Percentiles rank a stretch among this genome's conserved stretches.
These are phyloP conservation scores for Chymomyza fuscimana DNA, from an alignment of 2,888 invertebrate species.

Conservation along the genomic window DNA sequence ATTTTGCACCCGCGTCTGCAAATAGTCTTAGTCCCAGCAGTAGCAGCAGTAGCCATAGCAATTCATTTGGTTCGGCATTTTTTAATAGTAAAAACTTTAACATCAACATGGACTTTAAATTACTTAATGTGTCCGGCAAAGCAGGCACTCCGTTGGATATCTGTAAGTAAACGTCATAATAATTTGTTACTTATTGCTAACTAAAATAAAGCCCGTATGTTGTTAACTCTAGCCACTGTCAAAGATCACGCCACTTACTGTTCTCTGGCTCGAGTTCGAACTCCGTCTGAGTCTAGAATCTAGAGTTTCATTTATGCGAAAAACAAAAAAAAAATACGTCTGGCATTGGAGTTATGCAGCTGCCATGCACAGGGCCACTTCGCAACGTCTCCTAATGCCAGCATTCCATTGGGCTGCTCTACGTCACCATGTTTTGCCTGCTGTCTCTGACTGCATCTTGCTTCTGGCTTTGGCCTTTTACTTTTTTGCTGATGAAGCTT, in stretches of 20 bases:
- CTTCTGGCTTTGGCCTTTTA: not conserved
- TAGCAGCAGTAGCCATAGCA: constrained; percentile 16
- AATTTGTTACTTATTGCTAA: too few species aligned
- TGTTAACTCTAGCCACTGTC: too few species aligned
- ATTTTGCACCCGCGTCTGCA: constrained; percentile 58
- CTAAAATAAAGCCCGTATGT: not conserved
- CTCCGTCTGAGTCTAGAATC: not conserved
- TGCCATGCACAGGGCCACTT: not conserved
- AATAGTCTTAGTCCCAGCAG: constrained; percentile 58
- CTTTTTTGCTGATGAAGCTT: not conserved
- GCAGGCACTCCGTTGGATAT: constrained; percentile 75
- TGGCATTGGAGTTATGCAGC: not conserved
- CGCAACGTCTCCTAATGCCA: not conserved
- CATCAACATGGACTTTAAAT: constrained; percentile 64
- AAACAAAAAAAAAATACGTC: not conserved
- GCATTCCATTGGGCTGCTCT: not conserved
- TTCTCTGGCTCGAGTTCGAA: not conserved
- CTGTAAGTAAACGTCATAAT: constrained; percentile 65
- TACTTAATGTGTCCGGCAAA: constrained; percentile 78
- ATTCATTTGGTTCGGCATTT: constrained; percentile 34
- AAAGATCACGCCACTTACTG: not conserved
- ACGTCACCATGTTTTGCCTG: not conserved
- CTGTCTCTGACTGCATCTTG: not conserved
- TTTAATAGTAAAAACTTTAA: constrained; percentile 54
- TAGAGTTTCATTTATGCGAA: constrained; percentile 2